Evolutionary conservation across 1,140 invertebrate genomes (phyloP).

Genomic region (Agraylea sexmaculata): DNA sequence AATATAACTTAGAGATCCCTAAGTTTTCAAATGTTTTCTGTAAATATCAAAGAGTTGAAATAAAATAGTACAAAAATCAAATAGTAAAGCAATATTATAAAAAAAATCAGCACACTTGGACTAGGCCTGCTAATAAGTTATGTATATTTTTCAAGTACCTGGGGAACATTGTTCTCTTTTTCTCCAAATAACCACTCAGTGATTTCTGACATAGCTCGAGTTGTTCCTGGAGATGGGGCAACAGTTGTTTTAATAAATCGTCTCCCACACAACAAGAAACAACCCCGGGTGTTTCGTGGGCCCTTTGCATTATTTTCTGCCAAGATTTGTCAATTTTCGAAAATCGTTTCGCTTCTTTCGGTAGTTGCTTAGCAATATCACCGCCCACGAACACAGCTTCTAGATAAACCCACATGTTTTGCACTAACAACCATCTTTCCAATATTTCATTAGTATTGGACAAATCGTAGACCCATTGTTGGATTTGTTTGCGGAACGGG

Average conservation of each 20-base stretch:
- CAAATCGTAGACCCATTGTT: conserved; percentile 88
- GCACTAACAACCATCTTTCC: conserved; percentile 90
- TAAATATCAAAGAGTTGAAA: too few relatives aligned
- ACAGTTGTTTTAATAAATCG: conserved; percentile 79
- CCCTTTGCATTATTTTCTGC: conserved; percentile 95
- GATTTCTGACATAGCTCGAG: conserved; percentile 95
- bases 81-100: too few relatives aligned
- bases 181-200: conserved; percentile 90
- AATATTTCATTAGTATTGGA: conserved; percentile 95
- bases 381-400: conserved; percentile 97
- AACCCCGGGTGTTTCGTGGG: conserved; percentile 89
- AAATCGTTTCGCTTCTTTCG: conserved; percentile 88
- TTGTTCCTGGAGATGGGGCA: conserved; percentile 94
- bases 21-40: too few relatives aligned
- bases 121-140: too few relatives aligned
- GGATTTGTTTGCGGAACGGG: conserved; percentile 92
- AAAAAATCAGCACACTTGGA: too few relatives aligned
- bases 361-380: conserved; percentile 94
- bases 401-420: conserved; percentile 97
- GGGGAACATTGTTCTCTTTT: conserved; percentile 93
- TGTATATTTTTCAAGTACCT: too few relatives aligned
- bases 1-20: too few relatives aligned
- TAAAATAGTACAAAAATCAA: too few relatives aligned
- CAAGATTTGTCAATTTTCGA: conserved; percentile 96
- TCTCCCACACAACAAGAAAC: conserved; percentile 93